Evolutionary conservation across 2,797 vertebrate genomes (phyloP), one percentile per base, ranked within the genome.

Genomic region (Oreochromis grahami): DNA sequence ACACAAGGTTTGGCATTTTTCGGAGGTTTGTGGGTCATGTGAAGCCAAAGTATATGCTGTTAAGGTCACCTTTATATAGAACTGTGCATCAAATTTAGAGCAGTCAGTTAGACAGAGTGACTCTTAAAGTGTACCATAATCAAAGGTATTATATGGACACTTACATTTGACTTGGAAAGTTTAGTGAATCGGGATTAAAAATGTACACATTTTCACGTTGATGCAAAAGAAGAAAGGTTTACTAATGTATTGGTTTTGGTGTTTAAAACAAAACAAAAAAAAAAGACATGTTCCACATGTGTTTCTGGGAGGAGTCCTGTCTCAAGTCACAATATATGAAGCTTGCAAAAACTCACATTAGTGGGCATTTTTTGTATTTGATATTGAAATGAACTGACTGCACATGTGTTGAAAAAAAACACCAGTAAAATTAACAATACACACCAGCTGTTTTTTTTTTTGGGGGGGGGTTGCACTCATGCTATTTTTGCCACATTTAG

Each of bases 11-110:
- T 41, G 63, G n/a, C n/a, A 41, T 9, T 45, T 43, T 24, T n/a
- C 32, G 48, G 34, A 70, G 70, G 60, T 84, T 56, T 90, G 53
- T 82, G 76, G 77, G 55, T 86, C 68, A 68, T 4, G 53, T 21
- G 50, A 81, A 79, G 41, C 34, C 48, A 26, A 11, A 84, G 3
- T 72, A 77, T 72, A 77, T 3, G 24, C 12, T 32, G 56, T 58
- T 76, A 24, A 51, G 72, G 15, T 82, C 43, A 63, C 76, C 55
- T 68, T 36, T 83, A 74, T 32, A 50, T 48, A 72, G 15, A 50
- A 32, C 70, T 32, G 70, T 50, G 45, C 70, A 74, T 50, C 70
- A 74, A 32, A 74, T 13, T 74, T 13, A 19, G 70, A 74, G 26
- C 68, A 74, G 21, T 43, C 63, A 24, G 68, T n/a, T 8, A 32